Evolutionary conservation across 2,888 invertebrate genomes (phyloP), one percentile per base, ranked within the genome.

Genomic region (Polydrusus pterygomalis): DNA sequence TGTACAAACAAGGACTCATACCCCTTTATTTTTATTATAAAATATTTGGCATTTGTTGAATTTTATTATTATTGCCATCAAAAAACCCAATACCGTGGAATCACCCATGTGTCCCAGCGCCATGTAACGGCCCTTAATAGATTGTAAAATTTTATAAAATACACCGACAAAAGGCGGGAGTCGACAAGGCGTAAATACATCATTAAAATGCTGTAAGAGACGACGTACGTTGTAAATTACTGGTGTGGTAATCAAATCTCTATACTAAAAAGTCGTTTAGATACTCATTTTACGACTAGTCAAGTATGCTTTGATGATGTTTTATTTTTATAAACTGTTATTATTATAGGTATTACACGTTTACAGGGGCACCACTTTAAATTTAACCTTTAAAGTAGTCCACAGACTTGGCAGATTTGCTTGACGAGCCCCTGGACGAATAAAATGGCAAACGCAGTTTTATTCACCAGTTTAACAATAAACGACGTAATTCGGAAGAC

Each of bases 171-270:
- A 73, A 58, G 62, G 47, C 65, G 34, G 65, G 60, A 65, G 63
- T 63, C 63, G 60, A 54, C 70, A 43, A 8, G 68, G 68, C 68
- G 80, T 80, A 81, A 81, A 81, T 81, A 80, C 78, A 67, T 81
- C 81, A 79, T 78, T 77, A 79, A 77, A 77, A 74, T 73, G 77
- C 71, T 76, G 72, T 80, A 78, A 81, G 78, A 81, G 79, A 80
- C 80, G 81, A 80, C 34, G 80, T 80, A 80, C 79, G 78, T 79
- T 80, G 79, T 81, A 81, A 80, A 81, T 81, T 79, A 80, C 75
- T 78, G 20, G 38, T 40, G 34, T 38, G 20, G 56, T 34, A 40
- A 56, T 68, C 49, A 68, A 56, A 40, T 20, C 43, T 43, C 43
- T 68, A 25, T 25, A 68, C 40, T 56, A 68, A 68, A 56, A 34